Evolutionary conservation across 2,888 invertebrate species (phyloP).

Genomic region (Aplocera efformata): DNA sequence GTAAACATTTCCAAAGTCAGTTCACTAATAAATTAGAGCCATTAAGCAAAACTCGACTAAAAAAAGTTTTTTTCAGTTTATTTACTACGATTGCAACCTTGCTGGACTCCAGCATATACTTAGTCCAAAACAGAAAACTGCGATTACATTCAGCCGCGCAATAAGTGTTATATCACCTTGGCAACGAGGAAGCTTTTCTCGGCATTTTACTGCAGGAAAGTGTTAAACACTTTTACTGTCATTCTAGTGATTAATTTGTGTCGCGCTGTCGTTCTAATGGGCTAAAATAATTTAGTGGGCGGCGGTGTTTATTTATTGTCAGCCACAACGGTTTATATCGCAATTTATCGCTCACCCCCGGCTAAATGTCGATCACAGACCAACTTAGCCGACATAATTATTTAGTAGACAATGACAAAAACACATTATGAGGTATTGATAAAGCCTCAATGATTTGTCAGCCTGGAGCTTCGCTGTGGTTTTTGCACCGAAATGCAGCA

Average conservation of each 20-base stretch:
- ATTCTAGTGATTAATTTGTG: constrained; percentile 75
- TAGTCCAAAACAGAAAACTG: constrained; percentile 6
- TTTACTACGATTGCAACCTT: constrained; percentile 2
- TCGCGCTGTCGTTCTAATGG: constrained; percentile 72
- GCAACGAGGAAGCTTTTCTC: constrained; percentile 32
- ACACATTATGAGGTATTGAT: not conserved
- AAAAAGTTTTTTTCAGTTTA: not conserved
- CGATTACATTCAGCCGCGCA: constrained; percentile 12
- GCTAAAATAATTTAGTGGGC: constrained; percentile 76
- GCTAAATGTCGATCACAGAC: constrained; percentile 22
- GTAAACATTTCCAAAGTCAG: not conserved
- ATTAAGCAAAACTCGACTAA: not conserved
- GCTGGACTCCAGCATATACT: constrained; percentile 1
- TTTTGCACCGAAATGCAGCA: not conserved
- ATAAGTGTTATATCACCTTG: constrained; percentile 28
- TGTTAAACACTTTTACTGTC: constrained; percentile 74
- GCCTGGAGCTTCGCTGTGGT: not conserved
- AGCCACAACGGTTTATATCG: constrained; percentile 48
- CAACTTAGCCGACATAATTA: constrained; percentile 19
- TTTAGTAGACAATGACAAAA: constrained; percentile 13
- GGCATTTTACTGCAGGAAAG: constrained; percentile 52
- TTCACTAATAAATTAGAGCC: not conserved
- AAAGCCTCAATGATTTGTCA: not conserved
- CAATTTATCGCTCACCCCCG: constrained; percentile 50
- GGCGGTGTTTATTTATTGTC: constrained; percentile 68